Conservation (phyloP, 2,888 invertebrate species). For the Campoplex nolae region DNA sequence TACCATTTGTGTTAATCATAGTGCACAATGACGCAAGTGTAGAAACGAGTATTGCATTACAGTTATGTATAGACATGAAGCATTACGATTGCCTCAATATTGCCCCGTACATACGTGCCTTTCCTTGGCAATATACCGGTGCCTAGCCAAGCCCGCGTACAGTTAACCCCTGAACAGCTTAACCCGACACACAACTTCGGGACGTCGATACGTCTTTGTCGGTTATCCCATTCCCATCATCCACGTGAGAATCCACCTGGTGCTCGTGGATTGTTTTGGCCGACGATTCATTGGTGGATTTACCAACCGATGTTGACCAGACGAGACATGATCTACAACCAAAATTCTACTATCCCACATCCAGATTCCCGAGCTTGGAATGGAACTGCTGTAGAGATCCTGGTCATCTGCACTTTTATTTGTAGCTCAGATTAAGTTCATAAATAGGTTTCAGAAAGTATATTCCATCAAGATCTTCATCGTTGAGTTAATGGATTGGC, state of each 20-base stretch:
- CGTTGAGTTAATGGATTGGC: not conserved
- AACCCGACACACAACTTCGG: constrained; percentile 23
- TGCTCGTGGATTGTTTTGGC: constrained; percentile 21
- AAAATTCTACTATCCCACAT: not conserved
- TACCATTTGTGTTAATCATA: constrained; percentile 75
- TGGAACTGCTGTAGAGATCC: not conserved
- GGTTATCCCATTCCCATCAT: constrained; percentile 20
- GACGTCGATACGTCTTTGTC: constrained; percentile 30
- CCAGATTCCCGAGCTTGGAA: not conserved
- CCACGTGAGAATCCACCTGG: constrained; percentile 32
- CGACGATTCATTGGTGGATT: constrained; percentile 18
- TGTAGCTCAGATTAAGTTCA: not conserved
- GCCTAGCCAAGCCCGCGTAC: not conserved
- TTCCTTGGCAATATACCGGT: constrained; percentile 11
- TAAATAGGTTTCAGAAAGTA: not conserved
- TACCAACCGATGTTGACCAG: not conserved
- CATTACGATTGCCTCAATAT: constrained; percentile 25
- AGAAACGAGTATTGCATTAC: constrained; percentile 65
- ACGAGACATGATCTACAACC: constrained; percentile 6
- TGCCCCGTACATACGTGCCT: not conserved
- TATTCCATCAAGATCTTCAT: not conserved
- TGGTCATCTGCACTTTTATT: not conserved
- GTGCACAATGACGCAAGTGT: constrained; percentile 70
- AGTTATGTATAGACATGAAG: constrained; percentile 51
- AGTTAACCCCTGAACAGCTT: constrained; percentile 14